Base-by-base conservation (phyloP, 2,888 invertebrate species). In the Euclidia mi region DNA sequence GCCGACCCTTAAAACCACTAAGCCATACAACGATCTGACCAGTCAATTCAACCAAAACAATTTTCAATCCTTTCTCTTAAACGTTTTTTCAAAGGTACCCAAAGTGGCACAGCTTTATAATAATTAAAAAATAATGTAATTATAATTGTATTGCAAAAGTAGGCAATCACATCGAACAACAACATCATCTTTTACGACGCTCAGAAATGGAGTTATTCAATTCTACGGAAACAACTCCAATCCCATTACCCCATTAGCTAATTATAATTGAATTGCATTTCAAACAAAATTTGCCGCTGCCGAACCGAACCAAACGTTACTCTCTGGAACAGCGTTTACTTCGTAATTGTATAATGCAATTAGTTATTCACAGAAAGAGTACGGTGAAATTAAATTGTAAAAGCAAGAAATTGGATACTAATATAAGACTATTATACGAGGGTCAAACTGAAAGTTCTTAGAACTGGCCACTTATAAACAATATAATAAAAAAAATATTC, bases 351-450 rank as follows among this genome's bases (percentile, higher is more conserved):
- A 32, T 45, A 45, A 48, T 31, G 25, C n/a, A 17, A 35, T 35
- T 17, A 59, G 34, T 41, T 45, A 52, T 47, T 25, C 28, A 29
- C 25, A 28, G 15, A 46, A 50, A 51, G 17, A 38, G 50, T 34
- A 11, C 7, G 35, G 43, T 44, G 51, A n/a, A n/a, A n/a, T n/a
- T n/a, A n/a, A 62, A 69, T 66, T 69, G 58, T 58, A 69, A 62
- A 57, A 71, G 56, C 44, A 15, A 12, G 6, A 1, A 20, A n/a
- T n/a, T n/a, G n/a, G n/a, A n/a, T n/a, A n/a, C n/a, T n/a, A n/a
- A n/a, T n/a, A n/a, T n/a, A n/a, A n/a, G n/a, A n/a, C n/a, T n/a
- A n/a, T n/a, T n/a, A n/a, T n/a, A n/a, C n/a, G n/a, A n/a, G n/a
- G n/a, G n/a, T n/a, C n/a, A n/a, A n/a, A n/a, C n/a, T n/a, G n/a